phyloP scores from a whole-genome alignment of 1,140 invertebrate genomes.

The Caenorhabditis remanei region DNA sequence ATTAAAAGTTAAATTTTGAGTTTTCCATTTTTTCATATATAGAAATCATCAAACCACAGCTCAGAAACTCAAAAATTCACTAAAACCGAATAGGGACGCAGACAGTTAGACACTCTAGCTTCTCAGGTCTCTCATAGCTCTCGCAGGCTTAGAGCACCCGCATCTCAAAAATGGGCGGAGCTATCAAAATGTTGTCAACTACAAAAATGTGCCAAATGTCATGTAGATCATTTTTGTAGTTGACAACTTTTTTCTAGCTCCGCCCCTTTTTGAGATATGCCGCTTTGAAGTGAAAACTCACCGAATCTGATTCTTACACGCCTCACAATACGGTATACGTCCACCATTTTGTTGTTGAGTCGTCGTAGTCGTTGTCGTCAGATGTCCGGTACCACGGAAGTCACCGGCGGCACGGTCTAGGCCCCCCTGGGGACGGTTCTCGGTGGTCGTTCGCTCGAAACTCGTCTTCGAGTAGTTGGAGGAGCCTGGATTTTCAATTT shows the following conservation, averaged over 20 bases:
- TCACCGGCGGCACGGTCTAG: neutral
- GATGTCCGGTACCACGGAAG: neutral
- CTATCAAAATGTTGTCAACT: no score
- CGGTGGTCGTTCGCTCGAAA: slow-evolving; percentile 38
- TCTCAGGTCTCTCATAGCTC: no score
- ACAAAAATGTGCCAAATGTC: no score
- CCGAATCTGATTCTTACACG: slow-evolving; percentile 68
- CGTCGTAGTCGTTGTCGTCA: slow-evolving; percentile 13
- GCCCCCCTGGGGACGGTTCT: neutral
- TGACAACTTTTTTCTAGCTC: neutral
- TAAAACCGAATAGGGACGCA: no score
- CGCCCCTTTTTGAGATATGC: neutral
- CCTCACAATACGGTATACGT: slow-evolving; percentile 68
- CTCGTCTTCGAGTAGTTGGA: slow-evolving; percentile 7
- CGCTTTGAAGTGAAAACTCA: slow-evolving; percentile 8
- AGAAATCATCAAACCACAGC: neutral
- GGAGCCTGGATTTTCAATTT: neutral
- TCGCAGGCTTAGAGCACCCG: no score
- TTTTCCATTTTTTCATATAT: no score
- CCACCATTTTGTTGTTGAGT: slow-evolving; percentile 57
- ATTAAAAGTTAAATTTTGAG: no score
- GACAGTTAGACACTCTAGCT: no score
- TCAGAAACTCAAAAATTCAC: no score
- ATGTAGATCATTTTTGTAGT: no score
- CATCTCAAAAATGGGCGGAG: no score